phyloP scores from a whole-genome alignment of 2,113 vertebrate genomes.

The Rafetus swinhoei region DNA sequence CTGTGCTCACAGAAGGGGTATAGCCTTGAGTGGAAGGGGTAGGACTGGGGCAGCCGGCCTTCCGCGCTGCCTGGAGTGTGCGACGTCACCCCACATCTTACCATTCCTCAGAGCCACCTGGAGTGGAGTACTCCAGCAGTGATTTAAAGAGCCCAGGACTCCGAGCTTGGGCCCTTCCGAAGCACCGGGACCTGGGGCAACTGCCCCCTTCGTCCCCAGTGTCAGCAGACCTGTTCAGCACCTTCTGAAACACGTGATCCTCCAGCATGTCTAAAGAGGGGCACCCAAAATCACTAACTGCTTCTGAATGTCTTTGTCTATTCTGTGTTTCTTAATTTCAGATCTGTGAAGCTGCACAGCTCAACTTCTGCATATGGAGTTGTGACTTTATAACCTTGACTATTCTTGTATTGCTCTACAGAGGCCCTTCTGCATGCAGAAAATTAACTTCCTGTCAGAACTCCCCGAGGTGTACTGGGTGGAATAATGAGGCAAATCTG shows the following conservation, averaged over 20 bases:
- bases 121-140: no score
- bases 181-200: no score
- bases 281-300: neutral
- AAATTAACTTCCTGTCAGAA: neutral
- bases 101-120: no score
- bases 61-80: no score
- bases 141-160: no score
- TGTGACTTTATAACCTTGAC: neutral
- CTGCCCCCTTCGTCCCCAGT: no score
- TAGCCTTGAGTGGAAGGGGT: no score
- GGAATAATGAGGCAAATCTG: neutral
- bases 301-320: neutral
- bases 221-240: neutral
- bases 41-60: no score
- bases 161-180: no score
- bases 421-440: neutral
- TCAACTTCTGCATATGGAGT: neutral
- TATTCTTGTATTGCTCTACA: neutral
- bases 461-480: fast-evolving
- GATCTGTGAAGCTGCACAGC: neutral
- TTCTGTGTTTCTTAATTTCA: neutral
- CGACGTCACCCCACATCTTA: no score
- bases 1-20: no score
- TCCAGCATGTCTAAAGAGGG: neutral
- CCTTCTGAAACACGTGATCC: neutral